Percentiles rank a stretch among this genome's conserved stretches.
phyloP scores from a whole-genome alignment of 2,888 invertebrate genomes.

The Eubasilissa splendida region DNA sequence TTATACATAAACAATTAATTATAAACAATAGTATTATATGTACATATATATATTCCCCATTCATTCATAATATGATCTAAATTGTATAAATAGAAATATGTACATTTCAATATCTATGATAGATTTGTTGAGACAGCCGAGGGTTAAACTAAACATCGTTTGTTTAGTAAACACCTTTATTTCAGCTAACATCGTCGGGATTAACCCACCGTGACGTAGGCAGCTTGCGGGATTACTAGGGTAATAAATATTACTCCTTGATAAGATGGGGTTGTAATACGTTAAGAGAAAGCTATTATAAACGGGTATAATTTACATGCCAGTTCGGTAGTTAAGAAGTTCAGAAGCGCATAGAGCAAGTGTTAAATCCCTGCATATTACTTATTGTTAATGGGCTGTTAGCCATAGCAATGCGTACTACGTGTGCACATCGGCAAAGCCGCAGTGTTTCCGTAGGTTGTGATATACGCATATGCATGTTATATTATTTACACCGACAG shows the following conservation, averaged over 20 bases:
- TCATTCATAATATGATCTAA: background rate
- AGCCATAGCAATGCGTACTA: too few relatives aligned
- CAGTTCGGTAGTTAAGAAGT: slow-evolving; percentile 28
- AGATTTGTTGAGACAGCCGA: slow-evolving; percentile 32
- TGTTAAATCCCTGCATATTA: slow-evolving; percentile 19
- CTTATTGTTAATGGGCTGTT: background rate
- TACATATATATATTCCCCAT: background rate
- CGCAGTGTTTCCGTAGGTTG: too few relatives aligned
- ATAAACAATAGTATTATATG: too few relatives aligned
- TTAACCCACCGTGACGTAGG: slow-evolving; percentile 18
- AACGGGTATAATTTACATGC: slow-evolving; percentile 20
- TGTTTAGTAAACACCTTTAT: slow-evolving; percentile 40
- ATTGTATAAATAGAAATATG: background rate
- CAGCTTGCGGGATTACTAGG: slow-evolving; percentile 27
- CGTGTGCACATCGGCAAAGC: too few relatives aligned
- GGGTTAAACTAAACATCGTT: slow-evolving; percentile 5
- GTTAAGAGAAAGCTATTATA: slow-evolving; percentile 28
- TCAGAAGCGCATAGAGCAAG: background rate
- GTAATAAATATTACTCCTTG: slow-evolving; percentile 25
- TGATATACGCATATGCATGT: too few relatives aligned
- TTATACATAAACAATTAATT: too few relatives aligned
- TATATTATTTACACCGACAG: too few relatives aligned
- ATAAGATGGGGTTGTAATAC: slow-evolving; percentile 31
- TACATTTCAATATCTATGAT: background rate
- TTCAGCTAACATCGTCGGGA: slow-evolving; percentile 29